Base-by-base conservation (phyloP, 1,140 invertebrate species). In the Temnothorax longispinosus region DNA sequence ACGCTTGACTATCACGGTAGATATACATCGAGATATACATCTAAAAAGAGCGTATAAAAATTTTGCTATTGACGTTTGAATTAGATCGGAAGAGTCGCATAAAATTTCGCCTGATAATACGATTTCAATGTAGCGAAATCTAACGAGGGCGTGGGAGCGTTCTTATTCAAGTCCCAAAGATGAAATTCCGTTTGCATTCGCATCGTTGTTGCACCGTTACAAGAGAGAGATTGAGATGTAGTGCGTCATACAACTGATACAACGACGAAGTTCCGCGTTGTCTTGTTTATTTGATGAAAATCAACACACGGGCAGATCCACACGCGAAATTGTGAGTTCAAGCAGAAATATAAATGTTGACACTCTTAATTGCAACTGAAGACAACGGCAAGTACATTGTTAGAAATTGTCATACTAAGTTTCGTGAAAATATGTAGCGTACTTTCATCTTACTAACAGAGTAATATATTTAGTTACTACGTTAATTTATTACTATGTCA, bases 291-390 rank as follows among this genome's bases (percentile, higher is more conserved):
- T 75, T 3, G 18, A n/a, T 0, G 41, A 75, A 75, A 44, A 75
- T 84, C 56, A 84, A 84, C 67, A 81, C 52, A 47, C 67, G 27
- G 11, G 5, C 18, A 44, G 10, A 58, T 52, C 32, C 6, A 35
- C 27, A 54, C 41, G 27, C 4, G 44, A 84, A 84, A 47, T 50
- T 50, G 27, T n/a, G 60, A 75, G 27, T 82, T 82, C 41, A 15
- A 74, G 27, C 18, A 74, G 69, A 60, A 38, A 75, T 50, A 54
- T 35, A 58, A 60, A 62, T 84, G 13, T 75, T 84, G 54, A 50
- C 67, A 35, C 21, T 74, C 52, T 82, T 82, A 82, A 82, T 50
- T 75, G 80, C 80, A 75, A 84, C 72, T 75, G 80, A 38, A 47
- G 41, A 84, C n/a, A 50, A 75, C n/a, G 35, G 35, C 47, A 27